A percentile compares a stretch with the other conserved stretches of the same genome.
These are phyloP conservation scores for Mesocricetus auratus DNA, from an alignment of 2,113 vertebrate species.

Conservation along the genomic window DNA sequence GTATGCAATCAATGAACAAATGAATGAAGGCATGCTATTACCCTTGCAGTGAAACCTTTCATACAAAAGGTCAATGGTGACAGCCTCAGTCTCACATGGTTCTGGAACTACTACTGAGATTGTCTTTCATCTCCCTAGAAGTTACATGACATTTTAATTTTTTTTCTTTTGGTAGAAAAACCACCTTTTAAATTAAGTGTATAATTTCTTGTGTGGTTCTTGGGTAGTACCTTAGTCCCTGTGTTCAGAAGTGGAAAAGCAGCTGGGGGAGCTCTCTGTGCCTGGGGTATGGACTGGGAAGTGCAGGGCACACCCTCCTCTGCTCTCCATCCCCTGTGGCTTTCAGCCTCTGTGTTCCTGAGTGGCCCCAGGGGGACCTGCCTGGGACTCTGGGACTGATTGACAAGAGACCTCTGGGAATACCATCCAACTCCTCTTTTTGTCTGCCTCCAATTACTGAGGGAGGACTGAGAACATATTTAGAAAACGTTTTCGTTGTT, in stretches of 20 bases:
- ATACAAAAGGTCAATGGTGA: neutral
- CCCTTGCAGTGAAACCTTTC: neutral
- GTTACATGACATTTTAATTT: slow-evolving; percentile 42
- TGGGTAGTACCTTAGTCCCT: neutral
- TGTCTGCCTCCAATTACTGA: slow-evolving; percentile 54
- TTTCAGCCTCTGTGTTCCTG: neutral
- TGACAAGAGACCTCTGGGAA: slow-evolving; percentile 61
- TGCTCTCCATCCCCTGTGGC: neutral
- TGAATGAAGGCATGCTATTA: neutral
- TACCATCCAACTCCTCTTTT: neutral
- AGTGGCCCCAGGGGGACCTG: neutral
- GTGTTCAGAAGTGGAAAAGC: neutral
- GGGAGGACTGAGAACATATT: slow-evolving; percentile 71
- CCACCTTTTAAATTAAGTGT: neutral
- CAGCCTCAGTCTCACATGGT: neutral
- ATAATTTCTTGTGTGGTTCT: slow-evolving; percentile 53
- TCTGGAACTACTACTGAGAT: neutral
- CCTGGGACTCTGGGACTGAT: neutral
- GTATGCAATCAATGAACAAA: neutral
- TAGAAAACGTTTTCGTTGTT: slow-evolving; percentile 76
- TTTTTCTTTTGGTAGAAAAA: slow-evolving; percentile 52
- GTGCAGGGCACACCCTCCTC: fast-evolving
- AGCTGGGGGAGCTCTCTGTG: neutral
- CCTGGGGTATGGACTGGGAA: neutral
- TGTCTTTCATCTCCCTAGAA: slow-evolving; percentile 37